phyloP scores from a whole-genome alignment of 2,888 invertebrate genomes.

The Erebia palarica region DNA sequence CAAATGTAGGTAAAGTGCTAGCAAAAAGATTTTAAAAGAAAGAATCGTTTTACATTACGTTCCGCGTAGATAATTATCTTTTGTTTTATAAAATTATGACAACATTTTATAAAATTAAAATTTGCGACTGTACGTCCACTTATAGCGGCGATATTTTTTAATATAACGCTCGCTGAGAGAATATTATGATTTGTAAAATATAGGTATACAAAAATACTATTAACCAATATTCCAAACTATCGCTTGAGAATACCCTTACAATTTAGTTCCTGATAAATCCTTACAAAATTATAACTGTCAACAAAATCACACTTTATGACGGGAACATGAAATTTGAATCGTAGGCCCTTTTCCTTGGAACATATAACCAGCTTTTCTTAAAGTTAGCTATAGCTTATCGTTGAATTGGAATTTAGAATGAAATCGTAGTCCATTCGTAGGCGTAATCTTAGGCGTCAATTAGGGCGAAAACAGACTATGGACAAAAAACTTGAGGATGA shows the following conservation, averaged over 20 bases:
- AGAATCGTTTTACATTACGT: slow-evolving; percentile 13
- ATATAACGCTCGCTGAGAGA: too few species aligned
- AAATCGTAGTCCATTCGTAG: not conserved
- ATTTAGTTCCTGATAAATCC: slow-evolving; percentile 59
- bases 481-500: too few species aligned
- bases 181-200: not conserved
- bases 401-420: not conserved
- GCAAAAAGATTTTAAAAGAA: slow-evolving; percentile 34
- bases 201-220: not conserved
- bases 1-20: slow-evolving; percentile 41
- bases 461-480: too few species aligned
- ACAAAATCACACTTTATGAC: slow-evolving; percentile 71
- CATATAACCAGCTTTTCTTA: not conserved
- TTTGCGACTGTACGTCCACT: not conserved
- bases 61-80: slow-evolving; percentile 13
- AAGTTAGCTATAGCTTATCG: not conserved
- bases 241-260: not conserved
- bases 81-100: too few species aligned
- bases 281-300: slow-evolving; percentile 75
- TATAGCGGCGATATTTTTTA: too few species aligned
- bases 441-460: not conserved
- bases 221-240: not conserved
- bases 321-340: slow-evolving; percentile 67
- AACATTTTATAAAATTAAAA: not conserved
- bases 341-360: slow-evolving; percentile 22